phyloP scores from a whole-genome alignment of 2,888 invertebrate species.

The Hypsopygia costalis region DNA sequence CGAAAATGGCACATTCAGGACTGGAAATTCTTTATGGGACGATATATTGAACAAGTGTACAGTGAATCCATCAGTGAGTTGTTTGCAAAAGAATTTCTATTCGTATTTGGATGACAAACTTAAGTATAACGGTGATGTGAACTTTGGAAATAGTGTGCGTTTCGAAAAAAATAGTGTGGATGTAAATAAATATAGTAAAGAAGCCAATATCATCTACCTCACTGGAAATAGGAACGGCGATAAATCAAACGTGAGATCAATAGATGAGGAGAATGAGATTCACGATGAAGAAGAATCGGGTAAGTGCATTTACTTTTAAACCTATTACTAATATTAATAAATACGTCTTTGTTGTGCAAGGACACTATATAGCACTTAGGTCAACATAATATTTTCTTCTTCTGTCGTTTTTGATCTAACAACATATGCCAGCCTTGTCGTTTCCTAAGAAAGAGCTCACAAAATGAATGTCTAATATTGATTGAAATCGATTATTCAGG shows the following conservation, averaged over 20 bases:
- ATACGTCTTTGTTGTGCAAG: no score
- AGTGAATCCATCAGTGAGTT: conserved; percentile 83
- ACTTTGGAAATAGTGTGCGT: conserved; percentile 82
- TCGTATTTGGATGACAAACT: conserved; percentile 85
- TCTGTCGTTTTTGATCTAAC: no score
- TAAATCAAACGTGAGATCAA: conserved; percentile 34
- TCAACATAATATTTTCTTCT: no score
- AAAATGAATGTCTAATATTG: no score
- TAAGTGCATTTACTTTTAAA: conserved; percentile 34
- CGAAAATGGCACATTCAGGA: conserved; percentile 69
- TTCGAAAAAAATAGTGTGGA: conserved; percentile 84
- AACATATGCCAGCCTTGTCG: no score
- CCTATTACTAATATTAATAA: no score
- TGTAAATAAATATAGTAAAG: conserved; percentile 75
- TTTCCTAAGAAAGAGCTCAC: no score
- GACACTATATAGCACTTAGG: no score
- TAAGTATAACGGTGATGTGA: conserved; percentile 82
- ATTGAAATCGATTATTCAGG: no score
- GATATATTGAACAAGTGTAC: conserved; percentile 86
- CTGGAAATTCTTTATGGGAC: conserved; percentile 86
- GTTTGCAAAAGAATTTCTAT: conserved; percentile 89
- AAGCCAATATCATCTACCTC: conserved; percentile 74
- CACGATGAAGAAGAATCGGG: conserved; percentile 60
- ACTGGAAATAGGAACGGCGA: conserved; percentile 50
- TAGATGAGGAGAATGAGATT: conserved; percentile 62